Percentiles rank a stretch among this genome's conserved stretches.
These are phyloP conservation scores for Ammodytes dubius DNA, from an alignment of 2,113 vertebrate species.

Conservation along the genomic window DNA sequence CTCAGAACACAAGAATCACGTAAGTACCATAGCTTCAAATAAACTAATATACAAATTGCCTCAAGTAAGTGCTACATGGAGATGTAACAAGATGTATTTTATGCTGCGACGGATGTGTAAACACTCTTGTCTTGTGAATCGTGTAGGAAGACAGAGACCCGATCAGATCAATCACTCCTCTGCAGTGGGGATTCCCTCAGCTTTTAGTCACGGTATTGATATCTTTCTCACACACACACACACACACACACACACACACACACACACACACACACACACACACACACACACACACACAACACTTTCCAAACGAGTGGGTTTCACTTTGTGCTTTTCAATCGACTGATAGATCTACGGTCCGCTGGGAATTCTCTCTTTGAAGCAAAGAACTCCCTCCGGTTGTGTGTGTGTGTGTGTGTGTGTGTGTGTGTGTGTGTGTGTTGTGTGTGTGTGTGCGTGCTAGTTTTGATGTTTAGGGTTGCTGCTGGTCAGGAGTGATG, in stretches of 20 bases:
- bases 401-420: no score
- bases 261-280: no score
- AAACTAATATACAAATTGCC: no score
- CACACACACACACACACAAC: no score
- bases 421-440: no score
- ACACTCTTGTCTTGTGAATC: constrained; percentile 15
- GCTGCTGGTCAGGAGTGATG: constrained; percentile 72
- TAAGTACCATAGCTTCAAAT: no score
- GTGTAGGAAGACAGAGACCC: constrained; percentile 31
- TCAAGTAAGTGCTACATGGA: no score
- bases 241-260: no score
- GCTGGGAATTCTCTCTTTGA: constrained; percentile 61
- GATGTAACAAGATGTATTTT: no score
- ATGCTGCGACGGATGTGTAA: no score
- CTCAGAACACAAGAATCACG: no score
- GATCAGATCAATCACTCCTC: constrained; percentile 58
- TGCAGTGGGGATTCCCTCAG: constrained; percentile 41
- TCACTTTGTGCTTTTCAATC: constrained; percentile 47
- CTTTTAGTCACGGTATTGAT: constrained; percentile 58
- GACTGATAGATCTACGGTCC: constrained; percentile 66
- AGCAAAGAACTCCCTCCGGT: constrained; percentile 37
- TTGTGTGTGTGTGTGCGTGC: no score
- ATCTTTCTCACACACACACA: not conserved
- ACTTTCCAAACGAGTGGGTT: constrained; percentile 42
- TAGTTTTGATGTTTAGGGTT: constrained; percentile 24